Evolutionary conservation across 2,888 invertebrate genomes (phyloP).

Genomic region (Myopa tessellatipennis): DNA sequence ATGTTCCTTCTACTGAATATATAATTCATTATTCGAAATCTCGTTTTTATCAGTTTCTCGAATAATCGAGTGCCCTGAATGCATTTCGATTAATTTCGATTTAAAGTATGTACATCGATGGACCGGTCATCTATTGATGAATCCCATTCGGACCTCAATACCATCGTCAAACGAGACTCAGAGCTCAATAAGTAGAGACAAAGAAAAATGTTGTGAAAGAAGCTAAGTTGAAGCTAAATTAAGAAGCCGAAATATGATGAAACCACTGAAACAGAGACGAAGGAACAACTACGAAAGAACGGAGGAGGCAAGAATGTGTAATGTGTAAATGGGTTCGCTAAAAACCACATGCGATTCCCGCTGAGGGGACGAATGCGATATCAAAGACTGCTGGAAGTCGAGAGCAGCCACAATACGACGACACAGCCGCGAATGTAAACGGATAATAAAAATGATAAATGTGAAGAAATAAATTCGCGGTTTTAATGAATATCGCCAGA

Average conservation of each 20-base stretch:
- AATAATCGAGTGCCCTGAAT: not conserved
- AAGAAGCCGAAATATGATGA: conserved; percentile 26
- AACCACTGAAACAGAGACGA: conserved; percentile 3
- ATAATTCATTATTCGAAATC: no score
- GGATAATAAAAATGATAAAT: conserved; percentile 36
- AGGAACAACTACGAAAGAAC: not conserved
- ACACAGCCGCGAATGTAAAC: conserved; percentile 5
- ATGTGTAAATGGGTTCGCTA: conserved; percentile 27
- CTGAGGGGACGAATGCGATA: not conserved
- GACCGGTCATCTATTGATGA: conserved; percentile 47
- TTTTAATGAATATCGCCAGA: conserved; percentile 30
- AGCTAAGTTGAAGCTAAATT: conserved; percentile 15
- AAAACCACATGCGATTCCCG: not conserved
- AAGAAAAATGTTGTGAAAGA: conserved; percentile 45
- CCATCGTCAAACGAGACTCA: not conserved
- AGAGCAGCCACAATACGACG: not conserved
- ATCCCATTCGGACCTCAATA: conserved; percentile 16
- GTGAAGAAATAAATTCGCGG: conserved; percentile 22
- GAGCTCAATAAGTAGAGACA: conserved; percentile 26
- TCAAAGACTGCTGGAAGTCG: not conserved
- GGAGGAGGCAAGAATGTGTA: conserved; percentile 27
- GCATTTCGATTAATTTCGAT: conserved; percentile 25
- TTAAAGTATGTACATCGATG: conserved; percentile 49
- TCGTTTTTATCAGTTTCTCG: no score
- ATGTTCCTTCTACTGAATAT: no score